These are phyloP conservation scores for Heloderma charlesbogerti DNA, from an alignment of 2,113 vertebrate genomes.

Conservation along the genomic window DNA sequence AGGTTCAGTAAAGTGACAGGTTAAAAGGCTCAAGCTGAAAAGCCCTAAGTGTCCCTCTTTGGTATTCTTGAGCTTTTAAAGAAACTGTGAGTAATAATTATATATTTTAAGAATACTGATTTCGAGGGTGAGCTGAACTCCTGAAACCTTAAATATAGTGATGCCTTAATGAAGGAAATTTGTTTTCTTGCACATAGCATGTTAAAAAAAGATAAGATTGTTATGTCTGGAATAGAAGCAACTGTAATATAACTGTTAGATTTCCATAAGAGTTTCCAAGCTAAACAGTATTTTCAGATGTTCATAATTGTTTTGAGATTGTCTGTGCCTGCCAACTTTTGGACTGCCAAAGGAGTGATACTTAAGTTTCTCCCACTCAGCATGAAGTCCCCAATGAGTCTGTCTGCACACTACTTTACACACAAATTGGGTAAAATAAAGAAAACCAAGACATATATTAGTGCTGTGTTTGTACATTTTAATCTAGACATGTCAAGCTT, in stretches of 20 bases:
- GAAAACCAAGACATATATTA: not conserved
- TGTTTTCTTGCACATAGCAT: constrained; percentile 6
- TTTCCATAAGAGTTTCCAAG: constrained; percentile 20
- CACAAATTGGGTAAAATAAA: not conserved
- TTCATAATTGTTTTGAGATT: constrained; percentile 2
- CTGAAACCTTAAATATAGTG: not conserved
- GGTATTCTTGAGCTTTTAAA: not conserved
- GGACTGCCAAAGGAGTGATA: not conserved
- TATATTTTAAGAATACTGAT: not conserved
- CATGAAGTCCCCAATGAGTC: not conserved
- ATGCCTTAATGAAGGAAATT: not conserved
- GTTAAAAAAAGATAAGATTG: constrained; percentile 26
- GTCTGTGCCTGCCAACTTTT: not conserved
- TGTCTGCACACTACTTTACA: not conserved
- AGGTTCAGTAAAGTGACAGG: too few species aligned
- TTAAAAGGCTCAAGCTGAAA: too few species aligned
- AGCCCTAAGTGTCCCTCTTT: not conserved
- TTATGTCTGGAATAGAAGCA: constrained; percentile 30
- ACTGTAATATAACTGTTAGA: not conserved
- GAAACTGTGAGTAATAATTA: not conserved
- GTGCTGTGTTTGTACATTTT: not conserved
- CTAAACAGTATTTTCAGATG: constrained; percentile 44
- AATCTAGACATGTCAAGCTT: not conserved
- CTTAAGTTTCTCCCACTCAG: not conserved
- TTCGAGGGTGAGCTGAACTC: not conserved